phyloP scores from a whole-genome alignment of 2,113 vertebrate species.

The Sorex fumeus region DNA sequence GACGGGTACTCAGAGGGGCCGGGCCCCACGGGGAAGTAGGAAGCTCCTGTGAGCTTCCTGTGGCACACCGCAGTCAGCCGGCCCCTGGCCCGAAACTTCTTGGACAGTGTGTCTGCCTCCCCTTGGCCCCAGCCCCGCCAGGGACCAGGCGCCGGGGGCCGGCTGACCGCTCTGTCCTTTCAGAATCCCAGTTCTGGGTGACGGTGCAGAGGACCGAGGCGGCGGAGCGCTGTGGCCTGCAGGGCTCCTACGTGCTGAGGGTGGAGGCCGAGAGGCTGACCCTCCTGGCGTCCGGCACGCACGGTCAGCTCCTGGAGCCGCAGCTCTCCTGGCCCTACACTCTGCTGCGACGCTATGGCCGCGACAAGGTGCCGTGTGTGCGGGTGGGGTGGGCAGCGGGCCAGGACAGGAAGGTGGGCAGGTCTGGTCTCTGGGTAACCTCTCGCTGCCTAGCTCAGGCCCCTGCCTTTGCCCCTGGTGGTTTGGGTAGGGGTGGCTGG shows the following conservation, averaged over 20 bases:
- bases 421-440: not conserved
- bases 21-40: not conserved
- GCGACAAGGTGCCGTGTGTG: constrained; percentile 93
- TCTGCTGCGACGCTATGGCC: constrained; percentile 96
- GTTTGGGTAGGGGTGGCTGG: not conserved
- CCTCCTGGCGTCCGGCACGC: constrained; percentile 88
- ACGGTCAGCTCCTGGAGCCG: constrained; percentile 88
- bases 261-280: constrained; percentile 91
- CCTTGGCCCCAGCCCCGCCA: accelerated
- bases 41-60: not conserved
- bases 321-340: constrained; percentile 96
- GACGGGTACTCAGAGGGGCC: not conserved
- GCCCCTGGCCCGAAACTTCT: not conserved
- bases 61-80: no score
- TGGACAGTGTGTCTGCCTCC: no score
- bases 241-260: constrained; percentile 93
- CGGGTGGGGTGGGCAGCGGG: not conserved
- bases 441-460: not conserved
- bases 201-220: constrained; percentile 95
- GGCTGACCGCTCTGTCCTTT: not conserved
- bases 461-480: accelerated
- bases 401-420: not conserved
- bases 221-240: constrained; percentile 93
- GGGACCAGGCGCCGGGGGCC: not conserved
- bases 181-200: constrained; percentile 97